These are phyloP conservation scores for Antitype chi DNA, from an alignment of 2,888 invertebrate species.

Conservation along the genomic window DNA sequence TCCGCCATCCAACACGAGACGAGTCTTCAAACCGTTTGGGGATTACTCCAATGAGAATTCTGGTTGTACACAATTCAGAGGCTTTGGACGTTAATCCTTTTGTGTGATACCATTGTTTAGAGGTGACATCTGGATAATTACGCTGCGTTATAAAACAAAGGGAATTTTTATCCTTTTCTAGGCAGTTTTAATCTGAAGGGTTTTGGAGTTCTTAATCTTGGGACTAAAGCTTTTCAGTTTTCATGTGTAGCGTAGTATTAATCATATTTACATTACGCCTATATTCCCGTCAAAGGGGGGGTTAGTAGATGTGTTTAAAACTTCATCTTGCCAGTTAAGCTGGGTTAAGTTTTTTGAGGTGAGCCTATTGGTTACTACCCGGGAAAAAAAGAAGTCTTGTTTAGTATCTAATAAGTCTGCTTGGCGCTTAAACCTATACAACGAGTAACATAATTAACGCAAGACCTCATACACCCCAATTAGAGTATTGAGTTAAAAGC, in stretches of 20 bases:
- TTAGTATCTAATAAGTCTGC: neutral
- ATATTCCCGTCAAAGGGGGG: neutral
- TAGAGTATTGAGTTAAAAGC: no score
- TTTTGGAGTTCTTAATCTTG: slow-evolving; percentile 29
- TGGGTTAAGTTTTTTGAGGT: neutral
- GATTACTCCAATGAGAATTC: slow-evolving; percentile 62
- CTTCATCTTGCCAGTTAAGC: neutral
- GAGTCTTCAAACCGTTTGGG: slow-evolving; percentile 45
- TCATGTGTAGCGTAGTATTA: neutral
- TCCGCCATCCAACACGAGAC: slow-evolving; percentile 33
- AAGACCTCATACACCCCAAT: no score
- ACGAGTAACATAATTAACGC: no score
- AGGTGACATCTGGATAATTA: slow-evolving; percentile 54
- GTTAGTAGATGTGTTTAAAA: neutral
- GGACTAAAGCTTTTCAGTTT: slow-evolving; percentile 4
- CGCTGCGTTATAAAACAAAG: slow-evolving; percentile 39
- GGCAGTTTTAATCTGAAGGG: slow-evolving; percentile 9
- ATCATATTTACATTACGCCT: neutral
- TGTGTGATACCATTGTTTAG: slow-evolving; percentile 51
- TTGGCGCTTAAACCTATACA: no score
- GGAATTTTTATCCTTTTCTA: slow-evolving; percentile 27
- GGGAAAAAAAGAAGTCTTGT: neutral
- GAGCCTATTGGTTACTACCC: neutral
- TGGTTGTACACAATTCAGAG: slow-evolving; percentile 51
- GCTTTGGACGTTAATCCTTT: slow-evolving; percentile 50